A percentile compares a stretch with the other conserved stretches of the same genome.
Evolutionary conservation across 1,140 invertebrate genomes (phyloP).

Genomic region (Belonocnema kinseyi): DNA sequence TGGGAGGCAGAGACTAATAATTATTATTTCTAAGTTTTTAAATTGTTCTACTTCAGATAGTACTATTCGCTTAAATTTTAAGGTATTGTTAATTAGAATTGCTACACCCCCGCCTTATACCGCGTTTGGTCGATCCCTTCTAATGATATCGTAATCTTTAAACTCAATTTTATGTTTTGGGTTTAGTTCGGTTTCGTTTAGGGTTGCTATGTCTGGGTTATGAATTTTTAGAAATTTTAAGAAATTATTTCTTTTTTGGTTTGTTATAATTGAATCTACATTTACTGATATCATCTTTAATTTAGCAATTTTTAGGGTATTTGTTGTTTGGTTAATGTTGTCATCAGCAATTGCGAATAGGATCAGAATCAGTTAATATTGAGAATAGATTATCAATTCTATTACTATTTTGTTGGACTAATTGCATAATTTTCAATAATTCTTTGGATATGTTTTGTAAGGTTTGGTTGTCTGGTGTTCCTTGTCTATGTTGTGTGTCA

Average conservation of each 20-base stretch:
- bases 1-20: neutral
- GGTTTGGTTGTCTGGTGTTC: no score
- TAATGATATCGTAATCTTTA: conserved; percentile 28
- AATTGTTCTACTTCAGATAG: neutral
- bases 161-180: neutral
- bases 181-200: conserved; percentile 39
- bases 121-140: conserved; percentile 30
- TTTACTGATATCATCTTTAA: conserved; percentile 37
- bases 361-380: neutral
- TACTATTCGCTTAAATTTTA: neutral
- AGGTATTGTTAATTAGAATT: conserved; percentile 25
- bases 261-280: conserved; percentile 36
- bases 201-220: conserved; percentile 32
- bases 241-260: conserved; percentile 31
- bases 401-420: no score
- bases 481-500: no score
- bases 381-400: neutral
- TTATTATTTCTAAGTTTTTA: neutral
- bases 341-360: neutral
- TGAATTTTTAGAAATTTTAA: conserved; percentile 27
- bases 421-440: no score
- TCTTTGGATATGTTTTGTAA: no score
- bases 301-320: neutral
- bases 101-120: conserved; percentile 38
- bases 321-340: neutral